Evolutionary conservation across 2,888 invertebrate genomes (phyloP).

Genomic region (Noctua fimbriata): DNA sequence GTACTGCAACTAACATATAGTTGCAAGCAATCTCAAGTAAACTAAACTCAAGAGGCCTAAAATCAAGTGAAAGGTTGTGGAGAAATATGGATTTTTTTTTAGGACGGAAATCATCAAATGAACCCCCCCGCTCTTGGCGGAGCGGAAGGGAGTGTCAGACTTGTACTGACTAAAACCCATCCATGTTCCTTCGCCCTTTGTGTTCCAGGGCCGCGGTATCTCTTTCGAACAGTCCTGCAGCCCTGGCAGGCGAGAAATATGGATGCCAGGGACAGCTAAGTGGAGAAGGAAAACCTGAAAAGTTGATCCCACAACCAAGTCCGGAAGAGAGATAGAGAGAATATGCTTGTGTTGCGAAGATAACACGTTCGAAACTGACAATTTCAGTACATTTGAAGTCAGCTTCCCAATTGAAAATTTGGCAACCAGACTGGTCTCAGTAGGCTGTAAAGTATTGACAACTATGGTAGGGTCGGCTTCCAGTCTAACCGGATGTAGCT

Average conservation of each 20-base stretch:
- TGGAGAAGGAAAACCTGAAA: background rate
- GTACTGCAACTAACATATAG: background rate
- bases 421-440: background rate
- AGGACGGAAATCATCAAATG: no score
- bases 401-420: background rate
- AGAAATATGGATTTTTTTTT: background rate
- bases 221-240: no score
- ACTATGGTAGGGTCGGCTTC: no score
- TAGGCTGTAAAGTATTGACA: slow-evolving; percentile 4
- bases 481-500: no score
- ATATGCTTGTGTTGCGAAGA: background rate
- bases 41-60: no score
- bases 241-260: no score
- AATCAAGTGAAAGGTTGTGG: background rate
- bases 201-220: no score
- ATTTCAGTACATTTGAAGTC: background rate
- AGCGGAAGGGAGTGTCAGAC: no score
- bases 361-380: background rate
- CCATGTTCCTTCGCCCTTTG: no score
- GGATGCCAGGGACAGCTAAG: background rate
- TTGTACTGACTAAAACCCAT: no score
- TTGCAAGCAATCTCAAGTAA: no score
- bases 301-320: background rate
- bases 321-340: background rate
- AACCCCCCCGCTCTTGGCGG: no score